These are phyloP conservation scores for Lucilia sericata DNA, from an alignment of 1,140 invertebrate genomes.

Conservation along the genomic window DNA sequence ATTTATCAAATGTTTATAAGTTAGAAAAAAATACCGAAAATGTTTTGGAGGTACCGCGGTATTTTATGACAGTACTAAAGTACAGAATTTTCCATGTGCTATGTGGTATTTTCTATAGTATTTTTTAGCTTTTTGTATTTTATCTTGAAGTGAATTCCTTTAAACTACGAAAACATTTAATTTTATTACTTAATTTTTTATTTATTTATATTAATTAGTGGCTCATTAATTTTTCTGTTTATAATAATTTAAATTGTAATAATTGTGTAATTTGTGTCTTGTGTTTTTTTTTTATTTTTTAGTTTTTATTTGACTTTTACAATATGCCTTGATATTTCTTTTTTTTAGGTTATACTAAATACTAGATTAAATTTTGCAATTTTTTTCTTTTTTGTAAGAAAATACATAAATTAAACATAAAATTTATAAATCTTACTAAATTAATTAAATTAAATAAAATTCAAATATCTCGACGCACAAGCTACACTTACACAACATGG, in stretches of 20 bases:
- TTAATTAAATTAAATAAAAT: neutral
- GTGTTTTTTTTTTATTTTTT: slow-evolving; percentile 5
- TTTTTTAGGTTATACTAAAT: neutral
- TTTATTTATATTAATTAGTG: slow-evolving; percentile 38
- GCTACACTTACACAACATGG: neutral
- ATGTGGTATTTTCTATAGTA: no score
- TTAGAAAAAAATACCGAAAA: no score
- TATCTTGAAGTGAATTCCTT: no score
- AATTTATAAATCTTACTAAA: neutral
- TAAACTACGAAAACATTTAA: neutral
- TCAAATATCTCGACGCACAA: neutral
- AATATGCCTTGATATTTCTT: slow-evolving; percentile 31
- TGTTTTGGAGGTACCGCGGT: no score
- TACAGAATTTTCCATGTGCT: no score
- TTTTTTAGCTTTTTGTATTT: no score
- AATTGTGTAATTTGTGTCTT: slow-evolving; percentile 8
- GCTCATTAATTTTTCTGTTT: slow-evolving; percentile 35
- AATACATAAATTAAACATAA: neutral
- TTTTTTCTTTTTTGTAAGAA: neutral
- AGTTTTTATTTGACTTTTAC: slow-evolving; percentile 31
- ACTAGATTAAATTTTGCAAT: neutral
- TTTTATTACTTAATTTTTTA: slow-evolving; percentile 23
- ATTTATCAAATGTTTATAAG: no score
- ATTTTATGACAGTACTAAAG: no score
- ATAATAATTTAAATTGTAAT: slow-evolving; percentile 36